Evolutionary conservation across 2,888 invertebrate species (phyloP), one percentile per base, ranked within the genome.

Genomic region (Epirrhoe alternata): DNA sequence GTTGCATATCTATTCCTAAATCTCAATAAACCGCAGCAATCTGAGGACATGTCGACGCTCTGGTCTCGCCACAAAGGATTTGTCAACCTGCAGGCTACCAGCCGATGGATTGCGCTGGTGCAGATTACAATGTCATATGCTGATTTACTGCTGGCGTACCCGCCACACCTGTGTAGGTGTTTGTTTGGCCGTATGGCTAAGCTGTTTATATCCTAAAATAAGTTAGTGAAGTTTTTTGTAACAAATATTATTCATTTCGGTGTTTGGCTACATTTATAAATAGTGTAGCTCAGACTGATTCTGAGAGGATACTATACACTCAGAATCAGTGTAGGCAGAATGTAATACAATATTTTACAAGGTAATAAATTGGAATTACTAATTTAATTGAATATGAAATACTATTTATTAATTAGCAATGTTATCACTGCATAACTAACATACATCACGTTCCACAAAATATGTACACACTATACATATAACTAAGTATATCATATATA

Each of bases 61-160:
- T 51, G 58, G 67, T 74, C 75, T 75, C 72, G 62, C 62, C 70
- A 75, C 78, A 76, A 76, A 77, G 83, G 80, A 80, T 84, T 84
- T 83, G 82, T 79, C 78, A 76, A 69, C 74, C 69, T 74, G 68
- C 54, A 58, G 64, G 24, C 24, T 24, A 70, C 52, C 67, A 57
- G 49, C 61, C 68, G 61, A 55, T 49, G 38, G 61, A 54, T 66
- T 24, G 64, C 49, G 8, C 63, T 50, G 51, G 61, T 62, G 66
- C 54, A 42, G 55, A 62, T 55, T 62, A 66, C 62, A 62, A 10
- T 45, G 62, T 50, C 66, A 59, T 62, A 66, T 66, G 63, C 56
- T 63, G 66, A 66, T 66, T 62, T 66, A 66, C 16, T 17, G 62
- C 33, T 42, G 42, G 50, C 17, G 51, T 56, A 57, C 45, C 53